Evolutionary conservation across 1,140 invertebrate species (phyloP), one percentile per base, ranked within the genome.

Genomic region (Pseudomyrmex gracilis): DNA sequence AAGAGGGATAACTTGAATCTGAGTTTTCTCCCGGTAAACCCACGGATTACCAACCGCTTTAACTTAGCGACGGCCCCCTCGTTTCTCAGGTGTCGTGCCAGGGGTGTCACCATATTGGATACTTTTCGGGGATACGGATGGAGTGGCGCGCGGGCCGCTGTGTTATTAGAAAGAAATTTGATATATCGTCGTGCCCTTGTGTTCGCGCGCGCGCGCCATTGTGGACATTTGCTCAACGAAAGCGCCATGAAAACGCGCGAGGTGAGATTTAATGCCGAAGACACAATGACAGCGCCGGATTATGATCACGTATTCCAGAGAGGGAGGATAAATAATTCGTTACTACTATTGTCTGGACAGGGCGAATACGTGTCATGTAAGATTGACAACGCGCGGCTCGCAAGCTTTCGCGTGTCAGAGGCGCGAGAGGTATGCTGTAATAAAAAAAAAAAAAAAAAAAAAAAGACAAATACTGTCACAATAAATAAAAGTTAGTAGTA

Each of bases 161-260:
- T 67, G 83, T 92, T 92, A 93, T 92, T 93, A 92, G 87, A 92
- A 90, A 90, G 88, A 91, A 89, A 92, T 92, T 92, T 92, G 91
- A 92, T 93, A 90, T 92, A 92, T 92, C 76, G 88, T 47, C 55
- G 68, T 55, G 45, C 45, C 43, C 57, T 49, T 70, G 61, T 34
- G 63, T 2, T 2, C 49, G 10, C 49, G 68, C 58, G n/a, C 20
- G 87, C 63, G 51, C 68, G 71, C 22, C 70, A 43, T 17, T 51
- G 68, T 20, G n/a, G n/a, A 34, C 22, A 49, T 24, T 63, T 60
- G 49, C 13, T 67, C 51, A 68, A 74, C 24, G 51, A 55, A 77
- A 64, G 53, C 34, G 13, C 51, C 45, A 84, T 73, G 61, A 58
- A 63, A 86, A 34, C 34, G 34, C 34, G 34, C 47, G 76, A 61